Conservation (phyloP, 2,797 vertebrate genomes). For the Enoplosus armatus region DNA sequence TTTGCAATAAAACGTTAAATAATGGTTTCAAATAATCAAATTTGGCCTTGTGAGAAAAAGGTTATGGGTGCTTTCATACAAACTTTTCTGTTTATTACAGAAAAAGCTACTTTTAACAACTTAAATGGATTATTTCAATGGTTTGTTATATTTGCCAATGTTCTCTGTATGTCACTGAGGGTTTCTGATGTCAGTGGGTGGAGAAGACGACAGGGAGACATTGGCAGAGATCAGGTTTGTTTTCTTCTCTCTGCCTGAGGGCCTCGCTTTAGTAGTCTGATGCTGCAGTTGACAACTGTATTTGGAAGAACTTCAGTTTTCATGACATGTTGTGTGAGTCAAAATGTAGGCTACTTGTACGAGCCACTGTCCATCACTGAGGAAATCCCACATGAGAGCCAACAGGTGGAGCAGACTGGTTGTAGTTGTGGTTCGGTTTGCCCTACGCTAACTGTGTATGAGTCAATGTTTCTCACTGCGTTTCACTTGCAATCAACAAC, state of each 20-base stretch:
- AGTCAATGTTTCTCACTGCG: not conserved
- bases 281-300: conserved; percentile 30
- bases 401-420: not conserved
- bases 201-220: not conserved
- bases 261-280: not conserved
- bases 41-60: not conserved
- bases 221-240: not conserved
- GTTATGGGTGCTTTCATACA: not conserved
- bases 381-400: not conserved
- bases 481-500: conserved; percentile 2
- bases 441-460: not conserved
- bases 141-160: not conserved
- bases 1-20: not conserved
- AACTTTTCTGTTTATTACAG: not conserved
- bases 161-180: not conserved
- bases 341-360: conserved; percentile 20
- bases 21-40: not conserved
- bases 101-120: not conserved
- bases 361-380: conserved; percentile 30
- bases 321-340: conserved; percentile 25
- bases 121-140: not conserved
- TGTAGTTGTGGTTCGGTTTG: conserved; percentile 17
- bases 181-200: conserved; percentile 4
- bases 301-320: conserved; percentile 35
- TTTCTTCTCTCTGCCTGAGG: conserved; percentile 10